These are phyloP conservation scores for Eptesicus fuscus DNA, from an alignment of 2,113 vertebrate genomes.

Conservation along the genomic window DNA sequence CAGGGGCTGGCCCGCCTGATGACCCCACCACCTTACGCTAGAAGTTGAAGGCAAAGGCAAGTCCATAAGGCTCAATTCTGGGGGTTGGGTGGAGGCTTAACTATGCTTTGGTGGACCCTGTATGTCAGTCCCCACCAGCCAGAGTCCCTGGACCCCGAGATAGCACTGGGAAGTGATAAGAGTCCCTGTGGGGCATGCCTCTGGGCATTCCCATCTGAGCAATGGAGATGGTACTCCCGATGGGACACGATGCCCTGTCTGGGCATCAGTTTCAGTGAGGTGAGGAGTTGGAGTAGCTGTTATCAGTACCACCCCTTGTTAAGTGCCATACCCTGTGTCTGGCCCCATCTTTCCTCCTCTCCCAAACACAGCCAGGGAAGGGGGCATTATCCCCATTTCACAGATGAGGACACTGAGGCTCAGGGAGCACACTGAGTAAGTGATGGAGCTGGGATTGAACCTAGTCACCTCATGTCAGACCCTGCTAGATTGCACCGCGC, in stretches of 20 bases:
- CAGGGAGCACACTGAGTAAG: background rate
- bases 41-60: background rate
- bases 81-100: too few relatives aligned
- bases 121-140: background rate
- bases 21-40: background rate
- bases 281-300: background rate
- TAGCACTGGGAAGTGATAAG: background rate
- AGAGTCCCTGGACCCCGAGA: background rate
- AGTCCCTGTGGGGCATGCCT: background rate
- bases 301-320: too few relatives aligned
- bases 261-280: background rate
- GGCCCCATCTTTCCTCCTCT: background rate
- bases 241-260: background rate
- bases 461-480: background rate
- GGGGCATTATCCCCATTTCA: background rate
- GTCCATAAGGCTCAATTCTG: background rate
- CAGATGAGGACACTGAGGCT: background rate
- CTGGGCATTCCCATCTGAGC: background rate
- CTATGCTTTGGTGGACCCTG: background rate
- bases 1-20: background rate
- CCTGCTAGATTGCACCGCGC: background rate
- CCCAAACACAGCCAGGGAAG: background rate
- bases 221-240: rapidly evolving
- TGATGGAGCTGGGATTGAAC: background rate
- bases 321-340: background rate